Evolutionary conservation across 2,113 vertebrate genomes (phyloP), one percentile per base, ranked within the genome.

Genomic region (Rhinichthys klamathensis): DNA sequence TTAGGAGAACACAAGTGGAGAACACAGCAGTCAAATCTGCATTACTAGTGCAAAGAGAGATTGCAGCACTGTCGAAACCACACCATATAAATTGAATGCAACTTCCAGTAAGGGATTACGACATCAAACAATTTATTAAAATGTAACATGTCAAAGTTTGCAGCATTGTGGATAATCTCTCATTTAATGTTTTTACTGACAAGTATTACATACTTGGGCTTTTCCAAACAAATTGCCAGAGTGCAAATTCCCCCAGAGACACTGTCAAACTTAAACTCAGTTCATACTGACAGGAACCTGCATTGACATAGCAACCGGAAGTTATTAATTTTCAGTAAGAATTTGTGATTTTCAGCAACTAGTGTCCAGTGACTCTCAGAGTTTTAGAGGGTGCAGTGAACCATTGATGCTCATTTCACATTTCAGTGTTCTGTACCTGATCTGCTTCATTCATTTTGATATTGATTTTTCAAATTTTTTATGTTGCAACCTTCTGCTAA

Each of bases 111-210:
- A 67, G 61, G 25, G 60, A 41, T 80, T 49, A 63, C 8, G 21
- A 46, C 60, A 65, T 80, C 15, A 51, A 21, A 80, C 21, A 25
- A 67, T 32, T 60, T 67, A 81, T 32, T 67, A 0, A 81, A 67
- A 81, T 32, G 32, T 8, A 63, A 63, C 46, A 54, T 32, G 38
- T 80, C 51, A 41, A 44, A 13, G 0, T 51, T 44, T 80, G 58
- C 35, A 80, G 58, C 15, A 4, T 9, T 81, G 80, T 51, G 25
- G 25, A 54, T 51, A 32, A 81, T 35, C 27, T 81, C 41, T 81
- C 10, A 65, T 81, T 60, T 44, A 44, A 80, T 61, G 35, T 80
- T 81, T 61, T 46, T 80, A 80, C 58, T 58, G 54, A 46, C 58
- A 80, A 63, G 15, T 80, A 25, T 41, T 61, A 65, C 78, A 80